These are phyloP conservation scores for Micrastur ruficollis DNA, from an alignment of 2,797 vertebrate species.

Conservation along the genomic window DNA sequence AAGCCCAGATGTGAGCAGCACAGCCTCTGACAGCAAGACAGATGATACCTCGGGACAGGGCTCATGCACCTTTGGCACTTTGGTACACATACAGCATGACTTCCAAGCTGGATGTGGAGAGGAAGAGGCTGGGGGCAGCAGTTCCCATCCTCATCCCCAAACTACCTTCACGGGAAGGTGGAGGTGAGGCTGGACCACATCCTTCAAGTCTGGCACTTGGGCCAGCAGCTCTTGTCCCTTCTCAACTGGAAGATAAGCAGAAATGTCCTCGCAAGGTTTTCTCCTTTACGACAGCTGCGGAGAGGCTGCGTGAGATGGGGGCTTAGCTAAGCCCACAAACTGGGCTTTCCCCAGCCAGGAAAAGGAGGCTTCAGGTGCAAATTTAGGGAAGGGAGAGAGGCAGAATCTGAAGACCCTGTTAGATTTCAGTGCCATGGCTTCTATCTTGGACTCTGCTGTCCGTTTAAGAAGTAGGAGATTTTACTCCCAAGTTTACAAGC, in stretches of 20 bases:
- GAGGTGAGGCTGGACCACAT: background rate
- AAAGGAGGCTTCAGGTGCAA: background rate
- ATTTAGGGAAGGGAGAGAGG: background rate
- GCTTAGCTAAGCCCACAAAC: background rate
- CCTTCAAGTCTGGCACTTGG: background rate
- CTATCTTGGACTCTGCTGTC: background rate
- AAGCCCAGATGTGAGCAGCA: background rate
- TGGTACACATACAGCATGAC: background rate
- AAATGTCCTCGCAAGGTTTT: background rate
- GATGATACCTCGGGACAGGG: background rate
- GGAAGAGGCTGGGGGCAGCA: background rate
- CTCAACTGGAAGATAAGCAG: background rate
- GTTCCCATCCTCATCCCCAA: background rate
- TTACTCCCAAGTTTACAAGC: background rate
- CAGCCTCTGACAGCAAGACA: background rate
- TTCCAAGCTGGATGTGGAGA: background rate
- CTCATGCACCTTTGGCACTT: background rate
- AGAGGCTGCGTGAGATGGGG: background rate
- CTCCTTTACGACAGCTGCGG: background rate
- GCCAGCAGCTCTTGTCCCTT: background rate
- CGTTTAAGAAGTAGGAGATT: background rate
- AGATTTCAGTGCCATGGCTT: background rate
- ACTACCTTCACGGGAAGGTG: background rate
- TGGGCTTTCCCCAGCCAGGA: background rate
- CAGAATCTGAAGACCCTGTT: fast-evolving